These are phyloP conservation scores for Podiceps cristatus DNA, from an alignment of 2,113 vertebrate species.

Conservation along the genomic window DNA sequence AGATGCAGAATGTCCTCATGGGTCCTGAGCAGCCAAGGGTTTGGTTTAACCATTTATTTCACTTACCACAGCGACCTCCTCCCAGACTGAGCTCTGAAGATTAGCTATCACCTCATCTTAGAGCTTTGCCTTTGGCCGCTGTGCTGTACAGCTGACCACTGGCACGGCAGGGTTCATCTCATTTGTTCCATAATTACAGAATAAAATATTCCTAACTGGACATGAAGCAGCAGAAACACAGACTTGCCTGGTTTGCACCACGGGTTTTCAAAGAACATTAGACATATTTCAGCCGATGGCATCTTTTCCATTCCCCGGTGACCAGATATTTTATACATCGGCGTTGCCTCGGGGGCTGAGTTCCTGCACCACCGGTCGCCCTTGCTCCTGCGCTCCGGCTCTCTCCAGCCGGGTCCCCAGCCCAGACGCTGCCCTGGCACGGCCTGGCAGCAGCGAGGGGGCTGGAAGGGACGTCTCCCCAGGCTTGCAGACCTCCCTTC, in stretches of 20 bases:
- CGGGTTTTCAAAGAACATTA: not conserved
- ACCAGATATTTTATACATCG: no score
- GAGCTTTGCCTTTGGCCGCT: not conserved
- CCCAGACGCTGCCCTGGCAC: not conserved
- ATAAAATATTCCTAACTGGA: not conserved
- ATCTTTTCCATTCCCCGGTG: not conserved
- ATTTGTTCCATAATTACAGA: not conserved
- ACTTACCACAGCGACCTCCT: not conserved
- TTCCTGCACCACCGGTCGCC: not conserved
- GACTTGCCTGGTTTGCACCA: not conserved
- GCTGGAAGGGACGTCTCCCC: not conserved
- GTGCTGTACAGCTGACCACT: accelerated
- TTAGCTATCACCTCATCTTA: not conserved
- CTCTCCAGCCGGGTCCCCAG: not conserved
- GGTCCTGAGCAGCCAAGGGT: not conserved
- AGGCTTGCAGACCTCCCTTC: not conserved
- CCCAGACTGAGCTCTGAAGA: not conserved
- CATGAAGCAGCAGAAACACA: not conserved
- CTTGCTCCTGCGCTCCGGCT: not conserved
- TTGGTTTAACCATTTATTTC: not conserved
- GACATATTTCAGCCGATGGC: not conserved
- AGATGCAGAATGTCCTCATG: not conserved
- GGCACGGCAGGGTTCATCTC: not conserved
- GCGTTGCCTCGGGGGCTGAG: not conserved
- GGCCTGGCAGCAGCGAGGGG: not conserved